These are phyloP conservation scores for Drosophila algonquin DNA, from an alignment of 2,888 invertebrate genomes.

Conservation along the genomic window DNA sequence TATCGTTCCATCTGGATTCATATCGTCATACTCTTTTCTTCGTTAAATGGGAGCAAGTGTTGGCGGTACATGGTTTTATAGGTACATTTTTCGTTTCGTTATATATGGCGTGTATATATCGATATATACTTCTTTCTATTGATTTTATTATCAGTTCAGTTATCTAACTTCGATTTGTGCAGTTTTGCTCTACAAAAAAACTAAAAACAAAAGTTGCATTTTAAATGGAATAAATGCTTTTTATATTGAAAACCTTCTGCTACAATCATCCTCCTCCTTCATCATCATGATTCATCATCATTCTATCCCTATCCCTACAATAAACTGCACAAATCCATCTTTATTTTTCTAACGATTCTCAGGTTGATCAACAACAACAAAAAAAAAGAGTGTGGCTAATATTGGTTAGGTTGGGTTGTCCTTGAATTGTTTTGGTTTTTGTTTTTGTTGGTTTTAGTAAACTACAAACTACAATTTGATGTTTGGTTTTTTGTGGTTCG, in stretches of 20 bases:
- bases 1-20: constrained; percentile 45
- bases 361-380: not conserved
- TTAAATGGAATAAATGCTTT: constrained; percentile 79
- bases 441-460: constrained; percentile 29
- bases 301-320: constrained; percentile 1
- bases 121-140: constrained; percentile 19
- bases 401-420: constrained; percentile 58
- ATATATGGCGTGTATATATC: constrained; percentile 20
- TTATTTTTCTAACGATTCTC: constrained; percentile 7
- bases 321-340: constrained; percentile 31
- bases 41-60: constrained; percentile 70
- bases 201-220: constrained; percentile 68
- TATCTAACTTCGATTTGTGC: constrained; percentile 43
- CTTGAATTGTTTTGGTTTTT: not conserved
- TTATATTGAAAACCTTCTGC: constrained; percentile 60
- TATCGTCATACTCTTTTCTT: constrained; percentile 76
- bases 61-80: constrained; percentile 63
- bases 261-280: constrained; percentile 10
- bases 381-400: constrained; percentile 25
- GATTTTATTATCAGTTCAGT: not conserved
- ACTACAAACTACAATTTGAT: constrained; percentile 51
- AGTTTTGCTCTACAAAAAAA: constrained; percentile 34
- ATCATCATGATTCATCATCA: not conserved
- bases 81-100: constrained; percentile 30
- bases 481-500: constrained; percentile 23